A percentile compares a stretch with the other conserved stretches of the same genome.
Evolutionary conservation across 2,797 vertebrate genomes (phyloP).

Genomic region (Hippopotamyrus pictus): DNA sequence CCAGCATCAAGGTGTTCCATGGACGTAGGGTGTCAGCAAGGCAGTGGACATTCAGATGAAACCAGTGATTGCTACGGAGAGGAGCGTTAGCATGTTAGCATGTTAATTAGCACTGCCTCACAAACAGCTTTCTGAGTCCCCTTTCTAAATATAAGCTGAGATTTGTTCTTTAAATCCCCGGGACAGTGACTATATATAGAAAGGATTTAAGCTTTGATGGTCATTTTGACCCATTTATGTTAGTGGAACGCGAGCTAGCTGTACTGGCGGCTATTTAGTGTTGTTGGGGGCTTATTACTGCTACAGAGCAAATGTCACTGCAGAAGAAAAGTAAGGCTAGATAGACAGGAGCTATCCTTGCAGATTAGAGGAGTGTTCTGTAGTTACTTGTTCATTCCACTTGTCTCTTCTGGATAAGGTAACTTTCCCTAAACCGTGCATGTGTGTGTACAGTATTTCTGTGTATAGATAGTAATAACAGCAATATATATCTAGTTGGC

Average conservation of each 20-base stretch:
- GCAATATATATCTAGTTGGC: conserved; percentile 18
- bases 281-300: neutral
- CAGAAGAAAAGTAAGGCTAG: neutral
- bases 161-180: neutral
- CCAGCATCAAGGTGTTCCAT: neutral
- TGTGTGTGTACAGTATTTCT: neutral
- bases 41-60: neutral
- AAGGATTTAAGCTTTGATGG: neutral
- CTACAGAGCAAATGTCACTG: neutral
- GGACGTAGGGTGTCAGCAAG: neutral
- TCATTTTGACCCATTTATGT: neutral
- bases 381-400: neutral
- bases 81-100: neutral
- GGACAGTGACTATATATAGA: neutral
- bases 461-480: neutral
- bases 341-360: neutral
- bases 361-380: neutral
- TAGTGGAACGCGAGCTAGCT: neutral
- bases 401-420: neutral
- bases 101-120: neutral
- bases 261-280: neutral
- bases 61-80: neutral
- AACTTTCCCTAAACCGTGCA: neutral
- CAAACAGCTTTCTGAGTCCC: neutral
- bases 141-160: neutral